A percentile compares a stretch with the other conserved stretches of the same genome.
These are phyloP conservation scores for Misgurnus anguillicaudatus DNA, from an alignment of 2,113 vertebrate species.

Conservation along the genomic window DNA sequence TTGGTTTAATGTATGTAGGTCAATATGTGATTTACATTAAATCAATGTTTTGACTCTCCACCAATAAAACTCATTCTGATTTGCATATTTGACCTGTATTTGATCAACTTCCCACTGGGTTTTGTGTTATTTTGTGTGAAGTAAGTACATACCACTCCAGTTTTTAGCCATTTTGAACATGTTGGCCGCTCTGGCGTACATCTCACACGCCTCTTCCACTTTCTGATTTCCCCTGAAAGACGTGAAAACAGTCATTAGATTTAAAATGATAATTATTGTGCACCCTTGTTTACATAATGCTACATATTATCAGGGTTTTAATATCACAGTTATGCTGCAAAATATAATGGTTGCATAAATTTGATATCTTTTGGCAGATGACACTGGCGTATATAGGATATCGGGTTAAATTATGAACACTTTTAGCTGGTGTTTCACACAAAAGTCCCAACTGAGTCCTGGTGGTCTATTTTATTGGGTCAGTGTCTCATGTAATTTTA, in stretches of 20 bases:
- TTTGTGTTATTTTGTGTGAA: not conserved
- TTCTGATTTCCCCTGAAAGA: slow-evolving; percentile 87
- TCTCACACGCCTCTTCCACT: slow-evolving; percentile 96
- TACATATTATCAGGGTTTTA: not conserved
- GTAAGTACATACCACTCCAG: slow-evolving; percentile 88
- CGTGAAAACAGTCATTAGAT: not conserved
- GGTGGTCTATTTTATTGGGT: slow-evolving; percentile 18
- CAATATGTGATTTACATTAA: too few species aligned
- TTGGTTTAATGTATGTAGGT: too few species aligned
- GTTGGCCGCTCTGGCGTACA: slow-evolving; percentile 98
- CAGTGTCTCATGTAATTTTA: slow-evolving; percentile 14
- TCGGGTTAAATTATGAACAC: not conserved
- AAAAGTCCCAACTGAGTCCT: not conserved
- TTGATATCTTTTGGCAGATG: not conserved
- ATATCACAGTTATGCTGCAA: not conserved
- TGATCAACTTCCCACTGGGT: too few species aligned
- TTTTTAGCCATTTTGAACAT: slow-evolving; percentile 99
- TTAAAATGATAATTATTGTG: not conserved
- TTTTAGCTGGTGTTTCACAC: not conserved
- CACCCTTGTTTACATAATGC: not conserved
- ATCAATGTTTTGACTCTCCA: too few species aligned
- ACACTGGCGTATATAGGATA: too few species aligned
- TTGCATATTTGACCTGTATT: too few species aligned
- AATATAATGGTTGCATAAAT: not conserved
- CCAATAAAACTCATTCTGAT: too few species aligned